Evolutionary conservation across 2,113 vertebrate genomes (phyloP), one percentile per base, ranked within the genome.

Genomic region (Aegithalos caudatus): DNA sequence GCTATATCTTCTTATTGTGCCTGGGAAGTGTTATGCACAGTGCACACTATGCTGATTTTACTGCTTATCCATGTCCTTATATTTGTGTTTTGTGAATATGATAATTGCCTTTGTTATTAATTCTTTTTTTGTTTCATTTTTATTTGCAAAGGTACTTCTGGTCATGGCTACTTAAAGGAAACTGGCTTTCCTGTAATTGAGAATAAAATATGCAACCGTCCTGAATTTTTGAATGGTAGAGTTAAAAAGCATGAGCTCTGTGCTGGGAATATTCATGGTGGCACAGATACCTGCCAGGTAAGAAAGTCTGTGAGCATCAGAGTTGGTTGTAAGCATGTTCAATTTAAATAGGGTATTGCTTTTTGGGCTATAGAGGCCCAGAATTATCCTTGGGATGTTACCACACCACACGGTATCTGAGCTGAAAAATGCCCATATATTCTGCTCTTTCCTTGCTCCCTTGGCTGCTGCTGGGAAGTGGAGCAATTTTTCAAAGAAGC

Each of bases 201-300:
- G 82, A 99, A 99, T 79, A 99, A 99, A 94, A 89, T 99, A 82
- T 99, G 99, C 54, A 99, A 99, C 56, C 98, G 98, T 15, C 97
- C 95, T 0, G 98, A 98, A 33, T 98, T 98, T 94, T 97, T 99
- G 69, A 97, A 97, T 1, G 98, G 98, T 17, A 96, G 94, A 92
- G 99, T 99, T 40, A 97, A 28, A 72, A 85, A 95, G 2, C 96
- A 97, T 0, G 99, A 99, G 94, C 98, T 99, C 80, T 99, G 99
- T 76, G 99, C 99, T 2, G 99, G 99, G 22, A 98, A 98, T 91
- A 98, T 99, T 84, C 97, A 98, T 2, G 99, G 99, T 58, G 99
- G 98, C 57, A 92, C 84, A 1, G 99, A 99, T 86, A 99, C 98
- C 81, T 99, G 99, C 91, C 99, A 99, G 99, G 99, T 99, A 97